Evolutionary conservation across 2,888 invertebrate genomes (phyloP).

Genomic region (Lasioglossum villosulum): DNA sequence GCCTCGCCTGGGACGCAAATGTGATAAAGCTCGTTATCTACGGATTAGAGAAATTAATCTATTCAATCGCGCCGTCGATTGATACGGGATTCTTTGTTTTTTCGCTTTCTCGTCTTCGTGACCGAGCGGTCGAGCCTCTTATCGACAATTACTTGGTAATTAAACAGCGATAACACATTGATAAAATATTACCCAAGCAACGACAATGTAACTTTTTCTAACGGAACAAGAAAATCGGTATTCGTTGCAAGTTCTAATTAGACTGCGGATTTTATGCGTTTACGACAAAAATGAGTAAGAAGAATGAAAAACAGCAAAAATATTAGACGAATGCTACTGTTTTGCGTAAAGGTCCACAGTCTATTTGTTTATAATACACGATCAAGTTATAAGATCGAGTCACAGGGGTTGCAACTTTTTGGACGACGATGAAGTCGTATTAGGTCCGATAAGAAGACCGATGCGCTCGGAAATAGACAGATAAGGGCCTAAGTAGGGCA

Average conservation of each 20-base stretch:
- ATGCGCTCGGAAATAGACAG: background rate
- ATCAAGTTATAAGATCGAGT: too few relatives aligned
- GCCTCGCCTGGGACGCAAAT: background rate
- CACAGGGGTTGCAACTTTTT: background rate
- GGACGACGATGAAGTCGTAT: background rate
- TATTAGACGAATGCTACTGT: too few relatives aligned
- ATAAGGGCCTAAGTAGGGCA: conserved; percentile 4
- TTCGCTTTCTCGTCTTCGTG: background rate
- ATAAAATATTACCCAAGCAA: background rate
- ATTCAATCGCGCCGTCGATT: background rate
- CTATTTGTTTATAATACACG: too few relatives aligned
- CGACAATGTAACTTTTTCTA: background rate
- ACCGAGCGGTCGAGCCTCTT: background rate
- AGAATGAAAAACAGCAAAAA: too few relatives aligned
- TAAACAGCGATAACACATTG: background rate
- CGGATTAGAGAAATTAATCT: conserved; percentile 1
- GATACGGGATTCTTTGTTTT: background rate
- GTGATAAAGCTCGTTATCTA: background rate
- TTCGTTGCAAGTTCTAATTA: too few relatives aligned
- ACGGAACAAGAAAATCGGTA: too few relatives aligned
- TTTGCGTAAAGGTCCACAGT: too few relatives aligned
- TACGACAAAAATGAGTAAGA: too few relatives aligned
- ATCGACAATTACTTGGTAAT: background rate
- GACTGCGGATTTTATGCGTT: too few relatives aligned
- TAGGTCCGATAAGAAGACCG: background rate